Evolutionary conservation across 2,113 vertebrate genomes (phyloP).

Genomic region (Takifugu flavidus): DNA sequence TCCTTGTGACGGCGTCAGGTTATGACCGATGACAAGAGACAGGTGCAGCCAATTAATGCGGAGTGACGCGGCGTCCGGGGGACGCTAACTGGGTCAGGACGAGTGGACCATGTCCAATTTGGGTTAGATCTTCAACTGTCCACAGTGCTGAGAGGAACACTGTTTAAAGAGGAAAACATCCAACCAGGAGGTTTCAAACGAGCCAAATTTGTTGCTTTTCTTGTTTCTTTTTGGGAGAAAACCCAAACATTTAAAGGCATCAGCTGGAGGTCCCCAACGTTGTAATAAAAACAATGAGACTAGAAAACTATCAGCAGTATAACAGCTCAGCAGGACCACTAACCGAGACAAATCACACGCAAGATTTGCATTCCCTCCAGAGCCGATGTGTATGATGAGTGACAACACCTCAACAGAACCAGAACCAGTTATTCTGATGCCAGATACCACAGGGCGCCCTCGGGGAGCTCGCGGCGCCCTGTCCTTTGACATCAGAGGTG

Average conservation of each 20-base stretch:
- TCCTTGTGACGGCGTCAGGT: constrained; percentile 66
- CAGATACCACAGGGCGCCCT: neutral
- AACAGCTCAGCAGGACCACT: neutral
- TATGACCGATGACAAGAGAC: constrained; percentile 79
- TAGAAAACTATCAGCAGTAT: too few relatives aligned
- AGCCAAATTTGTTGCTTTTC: too few relatives aligned
- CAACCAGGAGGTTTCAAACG: neutral
- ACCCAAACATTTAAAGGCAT: too few relatives aligned
- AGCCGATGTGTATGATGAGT: neutral
- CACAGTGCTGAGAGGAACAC: constrained; percentile 8
- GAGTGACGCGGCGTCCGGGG: constrained; percentile 58
- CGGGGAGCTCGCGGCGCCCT: neutral
- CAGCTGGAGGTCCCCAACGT: too few relatives aligned
- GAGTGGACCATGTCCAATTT: constrained; percentile 59
- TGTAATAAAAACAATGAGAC: too few relatives aligned
- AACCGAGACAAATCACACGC: too few relatives aligned
- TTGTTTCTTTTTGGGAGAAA: too few relatives aligned
- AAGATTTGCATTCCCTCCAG: too few relatives aligned
- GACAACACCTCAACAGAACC: neutral
- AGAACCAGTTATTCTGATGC: neutral
- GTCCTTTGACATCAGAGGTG: neutral
- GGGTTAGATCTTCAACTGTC: constrained; percentile 16
- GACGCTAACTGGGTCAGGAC: constrained; percentile 44
- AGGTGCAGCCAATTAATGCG: constrained; percentile 82
- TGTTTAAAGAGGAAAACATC: constrained; percentile 2